Evolutionary conservation across 2,797 vertebrate genomes (phyloP).

Genomic region (Hipposideros larvatus): DNA sequence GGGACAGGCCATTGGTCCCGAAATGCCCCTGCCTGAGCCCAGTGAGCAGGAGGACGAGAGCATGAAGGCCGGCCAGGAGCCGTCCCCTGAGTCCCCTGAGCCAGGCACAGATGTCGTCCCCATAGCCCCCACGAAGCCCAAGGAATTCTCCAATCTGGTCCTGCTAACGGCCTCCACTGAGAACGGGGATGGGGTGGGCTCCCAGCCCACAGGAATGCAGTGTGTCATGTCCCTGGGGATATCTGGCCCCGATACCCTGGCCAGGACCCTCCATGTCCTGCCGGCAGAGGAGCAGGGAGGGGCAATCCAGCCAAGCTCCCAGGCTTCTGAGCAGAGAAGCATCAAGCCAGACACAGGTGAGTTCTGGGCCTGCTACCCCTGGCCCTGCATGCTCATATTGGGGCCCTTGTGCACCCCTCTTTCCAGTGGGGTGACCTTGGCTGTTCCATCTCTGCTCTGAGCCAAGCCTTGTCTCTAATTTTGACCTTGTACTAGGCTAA

Average conservation of each 20-base stretch:
- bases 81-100: not conserved
- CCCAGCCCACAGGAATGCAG: not conserved
- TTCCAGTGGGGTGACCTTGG: not conserved
- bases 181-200: not conserved
- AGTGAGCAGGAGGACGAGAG: not conserved
- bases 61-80: constrained; percentile 33
- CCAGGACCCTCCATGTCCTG: not conserved
- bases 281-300: not conserved
- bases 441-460: not conserved
- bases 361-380: not conserved
- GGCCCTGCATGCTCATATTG: not conserved
- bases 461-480: not conserved
- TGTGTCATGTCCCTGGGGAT: constrained; percentile 39
- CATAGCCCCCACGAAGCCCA: constrained; percentile 47
- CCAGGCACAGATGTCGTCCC: constrained; percentile 17
- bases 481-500: too few relatives aligned
- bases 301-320: not conserved
- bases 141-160: constrained; percentile 76
- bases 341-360: constrained; percentile 72
- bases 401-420: too few relatives aligned
- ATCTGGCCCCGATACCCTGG: not conserved
- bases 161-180: constrained; percentile 63
- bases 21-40: constrained; percentile 74
- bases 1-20: not conserved
- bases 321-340: not conserved